Evolutionary conservation across 2,797 vertebrate genomes (phyloP), one percentile per base, ranked within the genome.

Genomic region (Meda fulgida): DNA sequence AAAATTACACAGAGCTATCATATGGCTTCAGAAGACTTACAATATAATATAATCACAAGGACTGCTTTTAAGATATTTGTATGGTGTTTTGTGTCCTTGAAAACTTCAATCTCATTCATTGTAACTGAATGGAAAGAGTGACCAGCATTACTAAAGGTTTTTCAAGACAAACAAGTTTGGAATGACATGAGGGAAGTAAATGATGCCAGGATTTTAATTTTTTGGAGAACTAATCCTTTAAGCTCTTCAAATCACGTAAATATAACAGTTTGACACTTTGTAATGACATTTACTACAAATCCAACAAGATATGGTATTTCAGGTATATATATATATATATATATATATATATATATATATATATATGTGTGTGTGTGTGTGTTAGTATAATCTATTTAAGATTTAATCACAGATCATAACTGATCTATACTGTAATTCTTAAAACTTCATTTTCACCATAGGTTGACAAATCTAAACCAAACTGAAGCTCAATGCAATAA

Each of bases 401-500:
- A 46, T 43, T 58, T 26, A 36, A 66, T 46, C 26, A 31, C 26
- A 36, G 34, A 51, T 51, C 21, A n/a, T 21, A 18, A 55, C 1
- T 70, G 8, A 26, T 75, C 43, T 67, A 51, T 46, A 48, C 29
- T 73, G 71, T 16, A n/a, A 29, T 65, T 48, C 21, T 81, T 46
- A 26, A 21, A 82, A 75, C 14, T 73, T 65, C 26, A 34, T 13
- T 71, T 81, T 70, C 19, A 65, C 58, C 40, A 51, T 14, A 66
- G 40, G 23, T 66, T 13, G 10, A 55, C 23, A 38, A 58, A 26
- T 82, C 48, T 58, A 46, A 60, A 53, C 19, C 72, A 76, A 67
- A 66, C 34, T 70, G 65, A 84, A 77, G 48, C 63, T 70, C 38
- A 66, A 78, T 78, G 83, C 63, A 78, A 43, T 43, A 78, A 58